A percentile compares a stretch with the other conserved stretches of the same genome.
phyloP scores from a whole-genome alignment of 2,888 invertebrate species.

The Agrotis puta region DNA sequence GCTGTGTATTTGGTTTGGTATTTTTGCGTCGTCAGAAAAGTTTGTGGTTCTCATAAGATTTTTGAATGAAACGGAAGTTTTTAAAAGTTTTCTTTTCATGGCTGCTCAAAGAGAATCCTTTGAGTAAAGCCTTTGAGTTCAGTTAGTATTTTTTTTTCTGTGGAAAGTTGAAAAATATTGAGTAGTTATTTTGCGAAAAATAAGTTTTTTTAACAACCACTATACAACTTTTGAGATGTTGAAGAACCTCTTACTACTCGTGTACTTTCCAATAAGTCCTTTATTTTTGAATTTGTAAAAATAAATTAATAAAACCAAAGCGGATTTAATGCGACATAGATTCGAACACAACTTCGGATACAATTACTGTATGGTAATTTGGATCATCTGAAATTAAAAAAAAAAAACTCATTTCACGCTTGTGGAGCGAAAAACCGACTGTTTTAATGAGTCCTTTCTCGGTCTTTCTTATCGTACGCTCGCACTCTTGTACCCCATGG shows the following conservation, averaged over 20 bases:
- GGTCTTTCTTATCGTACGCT: too few species aligned
- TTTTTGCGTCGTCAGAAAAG: constrained; percentile 17
- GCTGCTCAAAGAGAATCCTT: constrained; percentile 35
- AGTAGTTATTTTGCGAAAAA: background rate
- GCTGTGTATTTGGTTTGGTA: constrained; percentile 4
- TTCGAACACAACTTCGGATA: constrained; percentile 10
- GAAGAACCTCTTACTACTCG: too few species aligned
- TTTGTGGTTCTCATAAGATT: constrained; percentile 20
- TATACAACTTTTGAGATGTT: background rate
- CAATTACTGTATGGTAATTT: constrained; percentile 16
- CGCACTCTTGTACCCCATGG: too few species aligned
- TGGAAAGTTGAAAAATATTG: background rate
- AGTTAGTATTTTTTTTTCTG: background rate
- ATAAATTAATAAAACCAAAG: too few species aligned
- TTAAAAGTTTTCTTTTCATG: constrained; percentile 27
- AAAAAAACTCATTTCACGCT: constrained; percentile 26
- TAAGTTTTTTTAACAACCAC: background rate
- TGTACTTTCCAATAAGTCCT: too few species aligned
- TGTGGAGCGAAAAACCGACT: background rate
- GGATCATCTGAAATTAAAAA: constrained; percentile 9
- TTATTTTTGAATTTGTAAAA: too few species aligned
- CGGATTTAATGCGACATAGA: background rate
- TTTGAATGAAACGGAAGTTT: constrained; percentile 35
- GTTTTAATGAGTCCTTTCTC: too few species aligned
- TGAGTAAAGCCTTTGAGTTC: constrained; percentile 10